Evolutionary conservation across 30 jellyfish, hydroid and myxozoan genomes (phyloP), one percentile per base, ranked within the genome.

Genomic region (Aurelia aurita complex sp. Pacific): DNA sequence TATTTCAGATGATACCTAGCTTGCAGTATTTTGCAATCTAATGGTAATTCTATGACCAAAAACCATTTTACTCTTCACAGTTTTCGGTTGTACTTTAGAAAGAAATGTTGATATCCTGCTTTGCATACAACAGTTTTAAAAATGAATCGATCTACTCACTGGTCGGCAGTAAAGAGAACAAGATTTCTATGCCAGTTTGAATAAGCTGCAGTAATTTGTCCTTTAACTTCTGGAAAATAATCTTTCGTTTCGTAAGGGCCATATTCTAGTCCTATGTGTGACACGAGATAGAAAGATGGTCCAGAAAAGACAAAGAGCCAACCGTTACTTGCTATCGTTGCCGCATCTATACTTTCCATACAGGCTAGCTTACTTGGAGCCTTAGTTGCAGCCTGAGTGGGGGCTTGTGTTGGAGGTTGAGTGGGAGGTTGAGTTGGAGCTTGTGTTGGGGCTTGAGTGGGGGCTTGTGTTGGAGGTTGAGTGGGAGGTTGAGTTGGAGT

Each of bases 281-380:
- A 73, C 52, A 75, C 93, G 11, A 84, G 65, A 36, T 72, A 86
- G 52, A 76, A 86, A 32, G 66, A 6, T 79, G 67, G 29, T 1
- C 89, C 95, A 34, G 84, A 75, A 35, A 86, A 86, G 15, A 86
- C 71, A 54, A 36, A 75, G 64, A 77, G 54, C 89, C 95, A 77
- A 10, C 89, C 89, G 19, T 64, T 38, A 12, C 59, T 3, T 10
- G 87, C 66, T 29, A 50, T 33, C 10, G 77, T 67, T 23, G 80
- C 79, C 4, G 95, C 95, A 32, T 79, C 87, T 10, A 86, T 46
- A n/a, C 40, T 59, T 13, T 52, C 50, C 76, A 77, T 68, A 23
- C 93, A 84, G 16, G 74, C 87, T 9, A 46, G 57, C 64, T 35
- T 19, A 11, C 16, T 71, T 71, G 65, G 63, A 0, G 38, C 38